Evolutionary conservation across 2,888 invertebrate species (phyloP).

Genomic region (Cheilosia pagana): DNA sequence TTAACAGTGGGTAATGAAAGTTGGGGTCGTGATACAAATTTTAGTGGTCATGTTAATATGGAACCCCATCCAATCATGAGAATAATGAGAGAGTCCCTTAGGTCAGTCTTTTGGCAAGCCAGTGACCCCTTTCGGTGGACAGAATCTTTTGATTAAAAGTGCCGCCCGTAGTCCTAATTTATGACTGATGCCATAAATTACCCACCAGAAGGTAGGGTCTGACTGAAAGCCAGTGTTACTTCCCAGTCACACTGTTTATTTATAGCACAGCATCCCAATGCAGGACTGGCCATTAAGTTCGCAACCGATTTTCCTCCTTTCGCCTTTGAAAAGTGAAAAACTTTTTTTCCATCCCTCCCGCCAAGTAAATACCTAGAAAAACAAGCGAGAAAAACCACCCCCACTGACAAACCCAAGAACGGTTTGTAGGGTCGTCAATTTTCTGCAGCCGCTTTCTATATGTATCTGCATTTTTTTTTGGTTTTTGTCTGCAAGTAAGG

Average conservation of each 20-base stretch:
- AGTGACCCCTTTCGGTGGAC: too few species aligned
- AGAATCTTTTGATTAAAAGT: too few species aligned
- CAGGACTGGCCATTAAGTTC: slow-evolving; percentile 46
- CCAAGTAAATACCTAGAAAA: slow-evolving; percentile 50
- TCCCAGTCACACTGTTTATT: slow-evolving; percentile 61
- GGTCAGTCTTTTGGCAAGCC: too few species aligned
- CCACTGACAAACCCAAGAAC: slow-evolving; percentile 19
- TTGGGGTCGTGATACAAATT: too few species aligned
- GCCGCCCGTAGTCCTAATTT: neutral
- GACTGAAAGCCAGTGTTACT: slow-evolving; percentile 57
- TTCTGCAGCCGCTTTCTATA: slow-evolving; percentile 66
- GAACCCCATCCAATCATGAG: too few species aligned
- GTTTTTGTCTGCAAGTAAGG: neutral
- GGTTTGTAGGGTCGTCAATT: slow-evolving; percentile 68
- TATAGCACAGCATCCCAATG: slow-evolving; percentile 12
- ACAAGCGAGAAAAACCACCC: slow-evolving; percentile 25
- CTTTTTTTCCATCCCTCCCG: neutral
- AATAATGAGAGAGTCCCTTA: too few species aligned
- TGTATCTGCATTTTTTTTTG: slow-evolving; percentile 41
- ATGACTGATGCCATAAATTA: neutral
- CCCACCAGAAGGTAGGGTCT: slow-evolving; percentile 16
- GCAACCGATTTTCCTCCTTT: slow-evolving; percentile 53
- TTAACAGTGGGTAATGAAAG: neutral
- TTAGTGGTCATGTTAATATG: too few species aligned
- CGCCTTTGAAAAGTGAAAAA: slow-evolving; percentile 52